Conservation (phyloP, 2,888 invertebrate species). For the Xanthorhoe spadicearia region DNA sequence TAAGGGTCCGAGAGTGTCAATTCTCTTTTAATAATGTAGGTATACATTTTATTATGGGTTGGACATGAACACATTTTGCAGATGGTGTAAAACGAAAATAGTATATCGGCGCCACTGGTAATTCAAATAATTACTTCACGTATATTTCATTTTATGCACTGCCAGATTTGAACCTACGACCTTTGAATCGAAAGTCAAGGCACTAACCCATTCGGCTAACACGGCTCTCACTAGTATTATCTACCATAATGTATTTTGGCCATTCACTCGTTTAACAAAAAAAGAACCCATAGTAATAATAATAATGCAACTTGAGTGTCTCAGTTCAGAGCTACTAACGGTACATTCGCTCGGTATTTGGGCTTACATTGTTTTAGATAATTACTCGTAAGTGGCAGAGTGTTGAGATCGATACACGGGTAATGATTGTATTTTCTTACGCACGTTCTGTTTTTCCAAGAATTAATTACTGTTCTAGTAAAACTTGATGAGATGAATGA, state of each 20-base stretch:
- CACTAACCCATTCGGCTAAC: no score
- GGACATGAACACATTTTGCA: no score
- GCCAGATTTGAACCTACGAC: no score
- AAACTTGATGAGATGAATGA: not conserved
- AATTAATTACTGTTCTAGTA: not conserved
- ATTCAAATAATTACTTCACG: no score
- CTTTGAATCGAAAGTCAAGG: no score
- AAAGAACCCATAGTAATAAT: not conserved
- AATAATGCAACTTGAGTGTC: slow-evolving; percentile 58
- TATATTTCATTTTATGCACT: no score
- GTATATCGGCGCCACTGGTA: no score
- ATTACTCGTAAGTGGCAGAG: slow-evolving; percentile 39
- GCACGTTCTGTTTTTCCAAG: slow-evolving; percentile 9
- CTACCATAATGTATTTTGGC: not conserved
- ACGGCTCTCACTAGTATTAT: no score
- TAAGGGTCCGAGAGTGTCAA: no score
- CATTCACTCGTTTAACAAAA: not conserved
- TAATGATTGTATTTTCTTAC: slow-evolving; percentile 15
- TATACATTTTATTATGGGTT: no score
- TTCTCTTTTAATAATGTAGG: no score
- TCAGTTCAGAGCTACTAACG: slow-evolving; percentile 64
- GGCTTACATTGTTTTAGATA: slow-evolving; percentile 73
- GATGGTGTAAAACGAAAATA: no score
- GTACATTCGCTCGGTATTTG: slow-evolving; percentile 57
- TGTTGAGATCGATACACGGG: slow-evolving; percentile 21